Base-by-base conservation (phyloP, 2,113 vertebrate species). In the Pteruthius melanotis region DNA sequence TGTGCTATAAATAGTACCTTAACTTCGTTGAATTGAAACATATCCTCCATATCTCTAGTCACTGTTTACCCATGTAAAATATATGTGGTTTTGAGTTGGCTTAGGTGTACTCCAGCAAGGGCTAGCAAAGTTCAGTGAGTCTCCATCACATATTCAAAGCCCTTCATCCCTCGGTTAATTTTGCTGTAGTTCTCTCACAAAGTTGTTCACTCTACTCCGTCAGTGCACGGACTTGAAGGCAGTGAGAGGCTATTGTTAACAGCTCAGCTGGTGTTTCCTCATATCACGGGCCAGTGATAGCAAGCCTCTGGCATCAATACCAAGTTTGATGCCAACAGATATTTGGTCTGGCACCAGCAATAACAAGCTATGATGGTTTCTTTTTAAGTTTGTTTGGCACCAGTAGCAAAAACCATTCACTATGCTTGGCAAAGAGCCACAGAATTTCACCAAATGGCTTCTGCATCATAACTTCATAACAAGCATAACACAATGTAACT, bases 271-370 rank as follows among this genome's bases (percentile, higher is more conserved):
- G 52, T 75, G 60, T 86, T 95, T 94, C 79, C 80, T 96, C 90
- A 81, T 93, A 96, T 91, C 91, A 87, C 2, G 35, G 96, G 93
- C 95, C 93, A 96, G 96, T 94, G 96, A 96, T 64, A 96, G 96
- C 96, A 97, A 94, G 96, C 86, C 93, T 87, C 93, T 95, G 95
- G 95, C 96, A 96, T 44, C 95, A 97, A 95, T 95, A 97, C 72
- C 80, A 78, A 56, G 60, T 68, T 92, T 66, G 94, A 68, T 64
- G 64, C 95, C 95, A 95, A 90, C 65, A 95, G 86, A 93, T 96
- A 94, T 96, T 96, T 97, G 96, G 95, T 92, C 94, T 86, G 80
- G 80, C 86, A 97, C 93, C 96, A 97, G 94, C 65, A 95, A 93
- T 93, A 96, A 95, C 83, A 97, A 94, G 64, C 72, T 82, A 75